Conservation (phyloP, 2,797 vertebrate species). For the Myotis daubentonii region DNA sequence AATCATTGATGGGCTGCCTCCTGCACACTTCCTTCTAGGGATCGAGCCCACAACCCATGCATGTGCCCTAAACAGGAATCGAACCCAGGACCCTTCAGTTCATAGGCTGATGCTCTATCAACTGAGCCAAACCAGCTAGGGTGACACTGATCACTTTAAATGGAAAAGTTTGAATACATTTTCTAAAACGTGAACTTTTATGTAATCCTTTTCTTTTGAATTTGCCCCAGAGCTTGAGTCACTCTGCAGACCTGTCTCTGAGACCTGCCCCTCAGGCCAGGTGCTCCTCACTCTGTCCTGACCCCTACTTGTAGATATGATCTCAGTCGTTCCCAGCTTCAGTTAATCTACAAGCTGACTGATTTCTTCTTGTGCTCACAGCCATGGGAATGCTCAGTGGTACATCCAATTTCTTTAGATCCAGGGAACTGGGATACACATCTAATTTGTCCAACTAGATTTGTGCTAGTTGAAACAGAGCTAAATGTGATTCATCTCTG, state of each 20-base stretch:
- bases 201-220: background rate
- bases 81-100: no score
- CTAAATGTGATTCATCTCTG: background rate
- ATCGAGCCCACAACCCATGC: no score
- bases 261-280: background rate
- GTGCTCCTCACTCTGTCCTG: background rate
- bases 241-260: background rate
- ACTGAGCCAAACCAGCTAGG: no score
- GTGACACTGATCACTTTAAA: background rate
- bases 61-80: no score
- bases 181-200: background rate
- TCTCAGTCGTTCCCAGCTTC: background rate
- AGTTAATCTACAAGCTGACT: no score
- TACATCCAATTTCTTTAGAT: background rate
- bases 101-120: no score
- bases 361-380: background rate
- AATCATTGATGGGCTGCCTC: no score
- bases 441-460: background rate
- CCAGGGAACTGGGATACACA: background rate
- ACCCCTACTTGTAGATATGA: accelerated
- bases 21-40: no score
- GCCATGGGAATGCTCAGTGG: background rate
- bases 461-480: background rate
- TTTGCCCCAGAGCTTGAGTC: background rate
- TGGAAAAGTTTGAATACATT: background rate